Evolutionary conservation across 2,888 invertebrate genomes (phyloP), one percentile per base, ranked within the genome.

Genomic region (Microctonus hyperodae): DNA sequence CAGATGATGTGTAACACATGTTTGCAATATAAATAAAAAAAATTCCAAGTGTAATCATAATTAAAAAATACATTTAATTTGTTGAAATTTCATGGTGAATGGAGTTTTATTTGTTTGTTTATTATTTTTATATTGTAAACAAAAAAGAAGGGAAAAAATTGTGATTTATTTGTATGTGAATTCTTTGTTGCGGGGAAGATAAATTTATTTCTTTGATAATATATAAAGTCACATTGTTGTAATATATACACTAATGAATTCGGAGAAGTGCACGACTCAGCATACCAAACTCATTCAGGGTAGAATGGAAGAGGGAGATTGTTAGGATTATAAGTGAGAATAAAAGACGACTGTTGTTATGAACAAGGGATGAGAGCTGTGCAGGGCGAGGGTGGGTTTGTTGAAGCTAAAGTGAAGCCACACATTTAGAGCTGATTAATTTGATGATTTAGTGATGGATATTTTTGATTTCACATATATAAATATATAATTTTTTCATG

Each of bases 231-330:
- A n/a, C n/a, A n/a, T n/a, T n/a, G 2, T n/a, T 13, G 6, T 25
- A 51, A 23, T 23, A 33, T 31, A 31, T 22, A 33, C 33, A 4
- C 16, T 20, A 23, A 33, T 56, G 56, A 56, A 56, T 56, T 20
- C 56, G 13, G 22, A 56, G 23, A 56, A 56, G 22, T 56, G 56
- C 56, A 56, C 7, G 28, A 35, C 56, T 33, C 56, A 56, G 33
- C 33, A 16, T 20, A 20, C 22, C 35, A 56, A 35, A 33, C 20
- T 16, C 56, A 56, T 28, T 31, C 20, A 9, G 33, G 33, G 20
- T n/a, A n/a, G 13, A 16, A 20, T 20, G 10, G 16, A 20, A 10
- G 35, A 33, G 56, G 20, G 31, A 33, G 33, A 56, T 31, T 35
- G 20, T 33, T 33, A 35, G 56, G 56, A 31, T 31, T 33, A n/a